These are phyloP conservation scores for Ceratosolen solmsi DNA, from an alignment of 1,140 invertebrate genomes.

Conservation along the genomic window DNA sequence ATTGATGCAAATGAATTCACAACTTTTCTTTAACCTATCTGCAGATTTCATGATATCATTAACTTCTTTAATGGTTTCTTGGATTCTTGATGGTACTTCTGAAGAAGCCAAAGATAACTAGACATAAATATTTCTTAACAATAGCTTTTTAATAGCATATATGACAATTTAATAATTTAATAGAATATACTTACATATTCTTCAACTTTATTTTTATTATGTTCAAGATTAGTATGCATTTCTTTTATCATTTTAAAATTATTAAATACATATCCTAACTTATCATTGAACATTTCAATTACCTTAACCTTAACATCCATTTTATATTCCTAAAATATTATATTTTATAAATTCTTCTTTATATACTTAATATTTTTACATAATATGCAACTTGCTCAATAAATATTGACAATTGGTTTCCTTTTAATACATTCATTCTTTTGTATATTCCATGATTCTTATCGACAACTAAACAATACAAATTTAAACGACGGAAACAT, in stretches of 20 bases:
- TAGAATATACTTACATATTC: conserved; percentile 70
- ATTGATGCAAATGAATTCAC: conserved; percentile 69
- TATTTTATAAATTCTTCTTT: not conserved
- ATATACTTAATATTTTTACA: not conserved
- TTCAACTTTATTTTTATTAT: conserved; percentile 73
- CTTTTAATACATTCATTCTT: no score
- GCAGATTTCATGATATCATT: conserved; percentile 74
- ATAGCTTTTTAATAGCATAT: not conserved
- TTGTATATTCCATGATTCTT: no score
- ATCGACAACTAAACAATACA: no score
- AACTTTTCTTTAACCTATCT: conserved; percentile 70
- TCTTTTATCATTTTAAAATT: conserved; percentile 71
- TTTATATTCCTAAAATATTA: conserved; percentile 48
- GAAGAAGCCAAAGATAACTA: conserved; percentile 77
- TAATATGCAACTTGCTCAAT: no score
- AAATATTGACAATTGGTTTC: no score
- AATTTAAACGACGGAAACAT: no score
- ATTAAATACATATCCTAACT: conserved; percentile 75
- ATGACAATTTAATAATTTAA: conserved; percentile 3
- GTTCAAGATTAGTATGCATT: conserved; percentile 73
- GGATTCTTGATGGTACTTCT: conserved; percentile 76
- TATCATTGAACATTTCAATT: conserved; percentile 74
- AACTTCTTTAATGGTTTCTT: conserved; percentile 75
- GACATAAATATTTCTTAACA: conserved; percentile 50
- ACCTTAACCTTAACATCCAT: conserved; percentile 69